These are phyloP conservation scores for Hyperopisus bebe DNA, from an alignment of 2,113 vertebrate species.

Conservation along the genomic window DNA sequence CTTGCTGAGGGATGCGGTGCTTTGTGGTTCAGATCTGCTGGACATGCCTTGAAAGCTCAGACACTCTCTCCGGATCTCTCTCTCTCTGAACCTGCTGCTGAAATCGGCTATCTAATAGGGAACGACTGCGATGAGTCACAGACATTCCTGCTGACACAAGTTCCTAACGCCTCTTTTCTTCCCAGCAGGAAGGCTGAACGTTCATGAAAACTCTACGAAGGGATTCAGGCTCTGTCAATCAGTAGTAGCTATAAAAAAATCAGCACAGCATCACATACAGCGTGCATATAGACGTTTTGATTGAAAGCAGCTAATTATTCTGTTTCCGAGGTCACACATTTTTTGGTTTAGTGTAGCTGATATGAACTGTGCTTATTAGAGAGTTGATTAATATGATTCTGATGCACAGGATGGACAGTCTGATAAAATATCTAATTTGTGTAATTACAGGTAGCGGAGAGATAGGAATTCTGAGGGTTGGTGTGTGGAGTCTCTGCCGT, in stretches of 20 bases:
- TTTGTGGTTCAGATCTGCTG: neutral
- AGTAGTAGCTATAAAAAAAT: neutral
- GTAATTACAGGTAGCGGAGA: neutral
- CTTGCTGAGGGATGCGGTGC: neutral
- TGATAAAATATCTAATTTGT: neutral
- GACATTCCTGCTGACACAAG: neutral
- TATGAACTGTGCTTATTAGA: neutral
- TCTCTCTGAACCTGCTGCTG: neutral
- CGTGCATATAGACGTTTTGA: neutral
- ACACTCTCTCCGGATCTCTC: neutral
- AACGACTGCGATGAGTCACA: neutral
- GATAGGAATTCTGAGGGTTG: slow-evolving; percentile 9
- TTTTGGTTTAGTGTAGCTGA: neutral
- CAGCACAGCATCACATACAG: neutral
- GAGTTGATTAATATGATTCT: neutral
- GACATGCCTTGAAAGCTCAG: neutral
- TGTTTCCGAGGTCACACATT: neutral
- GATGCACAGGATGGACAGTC: neutral
- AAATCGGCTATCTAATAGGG: neutral
- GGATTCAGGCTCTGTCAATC: neutral
- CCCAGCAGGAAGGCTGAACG: slow-evolving; percentile 35
- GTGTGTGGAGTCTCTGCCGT: neutral
- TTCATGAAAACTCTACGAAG: slow-evolving; percentile 11
- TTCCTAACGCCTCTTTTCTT: slow-evolving; percentile 47
- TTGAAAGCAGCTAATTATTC: neutral